These are phyloP conservation scores for Chrysotoxum bicinctum DNA, from an alignment of 2,888 invertebrate genomes.

Conservation along the genomic window DNA sequence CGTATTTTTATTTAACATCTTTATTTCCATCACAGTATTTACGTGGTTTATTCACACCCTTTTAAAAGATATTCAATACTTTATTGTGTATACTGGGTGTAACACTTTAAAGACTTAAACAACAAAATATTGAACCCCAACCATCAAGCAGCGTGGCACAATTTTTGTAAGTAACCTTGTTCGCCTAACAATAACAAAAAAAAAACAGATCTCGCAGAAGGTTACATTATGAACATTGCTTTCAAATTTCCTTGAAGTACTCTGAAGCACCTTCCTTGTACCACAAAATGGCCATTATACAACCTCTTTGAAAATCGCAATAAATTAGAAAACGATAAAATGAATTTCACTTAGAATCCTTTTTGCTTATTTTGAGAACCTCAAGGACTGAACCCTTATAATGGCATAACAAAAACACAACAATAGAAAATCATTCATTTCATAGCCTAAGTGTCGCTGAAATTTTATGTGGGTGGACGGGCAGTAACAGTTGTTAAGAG, in stretches of 20 bases:
- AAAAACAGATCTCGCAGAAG: not conserved
- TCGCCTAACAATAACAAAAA: not conserved
- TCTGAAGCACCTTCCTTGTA: not conserved
- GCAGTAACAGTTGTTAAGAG: slow-evolving; percentile 15
- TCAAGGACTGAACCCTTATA: slow-evolving; percentile 3
- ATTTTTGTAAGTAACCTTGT: not conserved
- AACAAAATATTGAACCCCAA: not conserved
- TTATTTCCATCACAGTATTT: no score
- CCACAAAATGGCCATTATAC: not conserved
- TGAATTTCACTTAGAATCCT: slow-evolving; percentile 11
- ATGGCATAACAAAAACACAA: slow-evolving; percentile 6
- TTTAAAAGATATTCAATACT: not conserved
- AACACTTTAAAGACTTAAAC: not conserved
- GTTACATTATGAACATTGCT: not conserved
- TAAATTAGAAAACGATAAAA: slow-evolving; percentile 50
- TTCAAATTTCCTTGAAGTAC: not conserved
- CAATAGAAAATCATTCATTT: slow-evolving; percentile 7
- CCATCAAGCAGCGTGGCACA: not conserved
- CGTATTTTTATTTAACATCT: no score
- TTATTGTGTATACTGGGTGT: not conserved
- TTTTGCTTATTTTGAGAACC: slow-evolving; percentile 11
- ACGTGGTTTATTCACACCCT: not conserved
- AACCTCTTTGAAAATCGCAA: slow-evolving; percentile 42
- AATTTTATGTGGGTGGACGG: not conserved
- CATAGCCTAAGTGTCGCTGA: not conserved